Evolutionary conservation across 2,113 vertebrate genomes (phyloP).

Genomic region (Crotalus horridus): DNA sequence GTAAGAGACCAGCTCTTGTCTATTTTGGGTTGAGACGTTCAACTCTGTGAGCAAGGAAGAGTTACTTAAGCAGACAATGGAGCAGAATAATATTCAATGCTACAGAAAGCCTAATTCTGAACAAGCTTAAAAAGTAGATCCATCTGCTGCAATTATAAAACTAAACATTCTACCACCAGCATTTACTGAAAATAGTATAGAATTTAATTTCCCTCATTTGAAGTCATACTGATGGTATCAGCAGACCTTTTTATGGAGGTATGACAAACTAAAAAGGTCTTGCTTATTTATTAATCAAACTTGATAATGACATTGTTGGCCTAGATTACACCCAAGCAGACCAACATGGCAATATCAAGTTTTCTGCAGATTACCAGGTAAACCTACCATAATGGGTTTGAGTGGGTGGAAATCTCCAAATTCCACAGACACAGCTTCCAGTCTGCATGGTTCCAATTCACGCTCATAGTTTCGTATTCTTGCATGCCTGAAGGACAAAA

Average conservation of each 20-base stretch:
- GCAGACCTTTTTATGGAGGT: neutral
- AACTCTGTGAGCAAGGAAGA: neutral
- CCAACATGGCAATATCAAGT: neutral
- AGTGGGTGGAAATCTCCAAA: conserved; percentile 92
- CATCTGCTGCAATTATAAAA: neutral
- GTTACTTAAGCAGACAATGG: neutral
- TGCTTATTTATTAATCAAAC: neutral
- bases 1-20: neutral
- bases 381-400: conserved; percentile 89
- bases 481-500: conserved; percentile 77
- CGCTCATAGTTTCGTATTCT: conserved; percentile 79
- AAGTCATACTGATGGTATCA: neutral
- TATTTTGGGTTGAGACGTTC: neutral
- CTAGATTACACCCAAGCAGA: neutral
- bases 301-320: neutral
- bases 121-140: neutral
- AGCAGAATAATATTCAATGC: neutral
- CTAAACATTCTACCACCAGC: neutral
- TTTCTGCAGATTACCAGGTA: neutral
- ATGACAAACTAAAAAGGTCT: neutral
- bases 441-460: conserved; percentile 74
- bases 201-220: neutral
- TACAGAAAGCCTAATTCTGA: no score
- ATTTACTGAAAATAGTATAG: neutral
- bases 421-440: conserved; percentile 76